phyloP scores from a whole-genome alignment of 1,140 invertebrate genomes.

The Megalonaias nervosa region DNA sequence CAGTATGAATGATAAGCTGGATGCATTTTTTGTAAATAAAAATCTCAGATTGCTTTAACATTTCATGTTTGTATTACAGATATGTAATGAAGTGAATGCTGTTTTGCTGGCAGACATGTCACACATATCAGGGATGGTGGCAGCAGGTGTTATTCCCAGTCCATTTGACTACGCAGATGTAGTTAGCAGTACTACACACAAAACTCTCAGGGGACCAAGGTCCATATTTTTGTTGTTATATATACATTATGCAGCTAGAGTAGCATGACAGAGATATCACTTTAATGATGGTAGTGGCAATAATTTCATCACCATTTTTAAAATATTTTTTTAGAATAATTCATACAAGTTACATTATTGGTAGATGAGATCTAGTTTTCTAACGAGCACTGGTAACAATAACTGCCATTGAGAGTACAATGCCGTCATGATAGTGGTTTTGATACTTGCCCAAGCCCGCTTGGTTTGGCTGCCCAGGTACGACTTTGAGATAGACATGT shows the following conservation, averaged over 20 bases:
- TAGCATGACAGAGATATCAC: too few species aligned
- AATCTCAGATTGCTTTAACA: slow-evolving; percentile 1
- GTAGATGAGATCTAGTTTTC: too few species aligned
- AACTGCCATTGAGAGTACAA: too few species aligned
- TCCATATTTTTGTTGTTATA: slow-evolving; percentile 22
- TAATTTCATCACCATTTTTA: not conserved
- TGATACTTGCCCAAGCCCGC: too few species aligned
- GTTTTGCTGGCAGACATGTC: slow-evolving; percentile 96
- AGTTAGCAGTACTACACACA: slow-evolving; percentile 96
- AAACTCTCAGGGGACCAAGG: slow-evolving; percentile 91
- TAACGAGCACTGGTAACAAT: too few species aligned
- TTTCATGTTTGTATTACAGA: slow-evolving; percentile 68
- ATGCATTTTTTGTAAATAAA: too few species aligned
- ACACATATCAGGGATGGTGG: slow-evolving; percentile 93
- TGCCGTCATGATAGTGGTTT: too few species aligned
- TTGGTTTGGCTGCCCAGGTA: too few species aligned
- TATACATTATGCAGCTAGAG: not conserved
- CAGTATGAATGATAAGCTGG: too few species aligned
- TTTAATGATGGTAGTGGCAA: not conserved
- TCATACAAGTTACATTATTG: too few species aligned
- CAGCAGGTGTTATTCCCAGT: slow-evolving; percentile 88
- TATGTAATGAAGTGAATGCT: slow-evolving; percentile 89
- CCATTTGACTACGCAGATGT: slow-evolving; percentile 94
- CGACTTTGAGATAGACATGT: too few species aligned
- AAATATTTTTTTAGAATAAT: too few species aligned